Evolutionary conservation across 1,140 invertebrate species (phyloP), one percentile per base, ranked within the genome.

Genomic region (Macrocentrus cingulum): DNA sequence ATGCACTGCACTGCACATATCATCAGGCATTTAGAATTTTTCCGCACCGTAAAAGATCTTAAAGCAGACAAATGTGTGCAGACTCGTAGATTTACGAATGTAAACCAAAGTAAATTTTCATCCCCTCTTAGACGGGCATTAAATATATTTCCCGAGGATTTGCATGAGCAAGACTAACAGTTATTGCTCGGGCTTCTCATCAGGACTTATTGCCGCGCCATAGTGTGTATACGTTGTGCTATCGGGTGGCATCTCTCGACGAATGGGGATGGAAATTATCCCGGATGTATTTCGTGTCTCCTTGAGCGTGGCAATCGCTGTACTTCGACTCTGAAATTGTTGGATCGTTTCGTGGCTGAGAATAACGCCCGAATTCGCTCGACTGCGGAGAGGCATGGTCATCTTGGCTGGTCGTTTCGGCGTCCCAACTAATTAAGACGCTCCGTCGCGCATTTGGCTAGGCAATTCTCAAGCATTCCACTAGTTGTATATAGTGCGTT

Each of bases 361-460:
- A 60, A 36, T 51, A 56, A 55, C 51, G 46, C 34, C n/a, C 45
- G 37, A 44, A 25, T 51, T 60, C 22, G 15, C 34, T 15, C 39
- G 42, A 19, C 41, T 19, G 50, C 6, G 3, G 51, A 18, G 18
- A 34, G n/a, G n/a, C 9, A 16, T 63, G 61, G 61, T 63, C 61
- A 63, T 63, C 61, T 59, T 62, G 7, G 37, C 7, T 25, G 46
- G 48, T 57, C 41, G 23, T 49, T 53, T 25, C 45, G 32, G 36
- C 36, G 32, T 59, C 53, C 53, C 48, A 51, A 63, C 61, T 63
- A 63, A 63, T 63, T 60, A 63, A 63, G 54, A 57, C 32, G 39
- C 23, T 32, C 37, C 34, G 20, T 36, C 19, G 9, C 46, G 46
- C 48, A 61, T 61, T 61, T 41, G n/a, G n/a, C n/a, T n/a, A 34